phyloP scores from a whole-genome alignment of 2,797 vertebrate genomes.

The Triplophysa yarkandensis region DNA sequence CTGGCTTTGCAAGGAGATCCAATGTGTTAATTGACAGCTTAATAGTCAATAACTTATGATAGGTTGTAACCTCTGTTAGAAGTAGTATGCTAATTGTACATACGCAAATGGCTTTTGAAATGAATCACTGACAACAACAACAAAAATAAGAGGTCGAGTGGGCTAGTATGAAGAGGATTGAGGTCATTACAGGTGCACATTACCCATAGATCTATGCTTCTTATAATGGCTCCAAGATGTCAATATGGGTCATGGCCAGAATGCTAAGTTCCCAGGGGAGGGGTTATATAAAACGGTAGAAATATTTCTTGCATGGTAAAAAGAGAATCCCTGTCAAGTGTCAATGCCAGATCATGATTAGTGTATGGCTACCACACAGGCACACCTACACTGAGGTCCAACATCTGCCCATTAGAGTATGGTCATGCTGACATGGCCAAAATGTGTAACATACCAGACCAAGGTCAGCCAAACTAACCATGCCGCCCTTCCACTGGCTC shows the following conservation, averaged over 20 bases:
- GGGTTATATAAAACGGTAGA: slow-evolving; percentile 48
- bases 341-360: slow-evolving; percentile 16
- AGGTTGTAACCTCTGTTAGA: slow-evolving; percentile 54
- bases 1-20: slow-evolving; percentile 57
- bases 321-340: slow-evolving; percentile 20
- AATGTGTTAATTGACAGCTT: slow-evolving; percentile 65
- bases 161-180: slow-evolving; percentile 33
- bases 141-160: slow-evolving; percentile 43
- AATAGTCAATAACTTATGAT: slow-evolving; percentile 62
- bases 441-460: slow-evolving; percentile 45
- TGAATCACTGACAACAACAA: slow-evolving; percentile 56
- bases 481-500: slow-evolving; percentile 42
- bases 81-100: slow-evolving; percentile 51
- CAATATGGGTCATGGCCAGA: slow-evolving; percentile 49
- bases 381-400: slow-evolving; percentile 36
- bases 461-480: slow-evolving; percentile 51
- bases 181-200: slow-evolving; percentile 47
- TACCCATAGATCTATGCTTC: slow-evolving; percentile 46
- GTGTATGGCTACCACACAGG: slow-evolving; percentile 17
- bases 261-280: slow-evolving; percentile 45
- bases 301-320: slow-evolving; percentile 21
- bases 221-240: slow-evolving; percentile 49
- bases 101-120: slow-evolving; percentile 52
- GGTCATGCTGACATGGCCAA: slow-evolving; percentile 51
- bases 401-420: slow-evolving; percentile 37